Evolutionary conservation across 1,140 invertebrate genomes (phyloP), one percentile per base, ranked within the genome.

Genomic region (Stenopsyche tienmushanensis): DNA sequence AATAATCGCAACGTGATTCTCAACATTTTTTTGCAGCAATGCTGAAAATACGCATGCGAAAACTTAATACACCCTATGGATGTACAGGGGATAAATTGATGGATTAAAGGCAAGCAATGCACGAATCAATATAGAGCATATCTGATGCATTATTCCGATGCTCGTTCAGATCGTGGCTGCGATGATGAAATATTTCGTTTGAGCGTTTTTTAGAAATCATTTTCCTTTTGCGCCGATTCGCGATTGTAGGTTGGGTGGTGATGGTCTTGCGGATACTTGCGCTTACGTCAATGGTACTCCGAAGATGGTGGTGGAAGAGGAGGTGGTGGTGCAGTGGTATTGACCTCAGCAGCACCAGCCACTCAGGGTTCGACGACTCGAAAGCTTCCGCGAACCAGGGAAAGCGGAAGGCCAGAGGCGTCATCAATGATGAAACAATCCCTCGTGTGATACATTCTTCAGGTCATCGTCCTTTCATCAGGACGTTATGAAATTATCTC

Each of bases 341-440:
- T 47, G 44, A 47, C 44, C 44, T 47, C 44, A 5, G 44, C 10
- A 15, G 5, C 29, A 13, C 29, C 29, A 34, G 13, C 13, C n/a
- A n/a, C n/a, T n/a, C 34, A 39, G 44, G 44, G 44, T 47, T 47
- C 44, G 44, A 15, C 44, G 44, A 47, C 44, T 47, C 44, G 44
- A 47, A 47, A 47, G 44, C 44, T 47, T 47, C 44, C 18, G 44
- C 44, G 44, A 20, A 47, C 10, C 10, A 7, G 44, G 44, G 44
- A 47, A 47, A 47, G 44, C 44, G 44, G 44, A 47, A 47, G 44
- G 34, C 34, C 34, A 39, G 34, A 39, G 34, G 34, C 34, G 34
- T n/a, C 34, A n/a, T 7, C 34, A n/a, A 39, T 39, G 34, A 39
- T n/a, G 34, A 39, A 39, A 39, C 34, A 39, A 7, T n/a, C 7